Evolutionary conservation across 2,888 invertebrate genomes (phyloP).

Genomic region (Eilema caniola): DNA sequence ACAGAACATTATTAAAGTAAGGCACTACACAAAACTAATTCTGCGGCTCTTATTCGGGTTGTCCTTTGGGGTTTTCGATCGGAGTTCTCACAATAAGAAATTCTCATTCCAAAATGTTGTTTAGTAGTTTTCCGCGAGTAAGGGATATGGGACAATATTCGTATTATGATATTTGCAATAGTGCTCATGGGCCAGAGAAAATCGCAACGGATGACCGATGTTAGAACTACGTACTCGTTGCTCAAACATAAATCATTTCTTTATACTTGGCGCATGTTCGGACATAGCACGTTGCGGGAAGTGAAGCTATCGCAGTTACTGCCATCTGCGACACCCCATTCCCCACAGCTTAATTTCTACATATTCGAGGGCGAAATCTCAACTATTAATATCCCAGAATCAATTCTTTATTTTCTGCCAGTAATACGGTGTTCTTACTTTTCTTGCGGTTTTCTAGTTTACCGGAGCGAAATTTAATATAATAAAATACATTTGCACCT

Average conservation of each 20-base stretch:
- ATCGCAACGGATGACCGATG: slow-evolving; percentile 65
- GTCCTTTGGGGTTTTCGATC: slow-evolving; percentile 70
- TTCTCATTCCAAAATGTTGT: slow-evolving; percentile 57
- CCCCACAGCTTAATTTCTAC: slow-evolving; percentile 78
- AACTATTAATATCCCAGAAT: slow-evolving; percentile 75
- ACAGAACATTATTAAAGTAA: slow-evolving; percentile 82
- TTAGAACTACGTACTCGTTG: slow-evolving; percentile 53
- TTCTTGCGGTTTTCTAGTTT: slow-evolving; percentile 29
- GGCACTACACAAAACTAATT: slow-evolving; percentile 82
- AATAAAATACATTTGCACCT: slow-evolving; percentile 39
- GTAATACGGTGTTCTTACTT: slow-evolving; percentile 40
- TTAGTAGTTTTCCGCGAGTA: slow-evolving; percentile 53
- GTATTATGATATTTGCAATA: slow-evolving; percentile 66
- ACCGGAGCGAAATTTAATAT: slow-evolving; percentile 38
- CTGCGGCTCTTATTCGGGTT: slow-evolving; percentile 72
- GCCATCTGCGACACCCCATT: slow-evolving; percentile 84
- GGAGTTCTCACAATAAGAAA: slow-evolving; percentile 65
- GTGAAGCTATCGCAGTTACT: slow-evolving; percentile 74
- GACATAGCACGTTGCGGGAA: slow-evolving; percentile 52
- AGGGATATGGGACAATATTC: slow-evolving; percentile 59
- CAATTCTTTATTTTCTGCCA: slow-evolving; percentile 58
- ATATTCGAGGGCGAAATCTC: slow-evolving; percentile 76
- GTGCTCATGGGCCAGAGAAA: slow-evolving; percentile 64
- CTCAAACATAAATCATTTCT: slow-evolving; percentile 79
- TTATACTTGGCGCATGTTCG: slow-evolving; percentile 77